phyloP scores from a whole-genome alignment of 2,113 vertebrate species.

The Lucifuga dentata region DNA sequence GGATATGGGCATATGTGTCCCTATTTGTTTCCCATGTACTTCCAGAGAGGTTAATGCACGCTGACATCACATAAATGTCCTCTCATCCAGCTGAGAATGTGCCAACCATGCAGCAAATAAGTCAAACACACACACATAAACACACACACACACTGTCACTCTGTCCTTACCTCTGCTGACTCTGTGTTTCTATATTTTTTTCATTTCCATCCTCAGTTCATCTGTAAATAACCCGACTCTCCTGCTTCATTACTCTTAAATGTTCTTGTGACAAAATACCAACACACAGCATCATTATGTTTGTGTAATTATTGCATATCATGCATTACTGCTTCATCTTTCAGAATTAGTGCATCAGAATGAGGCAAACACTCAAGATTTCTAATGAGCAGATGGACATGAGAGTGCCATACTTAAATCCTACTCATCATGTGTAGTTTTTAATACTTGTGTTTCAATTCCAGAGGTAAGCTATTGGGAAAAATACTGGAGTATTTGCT shows the following conservation, averaged over 20 bases:
- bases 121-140: slow-evolving; percentile 46
- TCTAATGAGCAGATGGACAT: too few species aligned
- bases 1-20: slow-evolving; percentile 72
- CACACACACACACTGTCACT: slow-evolving; percentile 14
- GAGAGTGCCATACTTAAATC: too few species aligned
- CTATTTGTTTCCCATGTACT: slow-evolving; percentile 72
- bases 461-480: too few species aligned
- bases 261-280: neutral
- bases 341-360: too few species aligned
- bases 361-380: too few species aligned
- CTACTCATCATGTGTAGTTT: too few species aligned
- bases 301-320: too few species aligned
- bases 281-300: neutral
- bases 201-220: neutral
- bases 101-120: slow-evolving; percentile 72
- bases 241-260: slow-evolving; percentile 18
- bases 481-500: too few species aligned
- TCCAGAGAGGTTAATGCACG: slow-evolving; percentile 75
- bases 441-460: too few species aligned
- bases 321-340: too few species aligned
- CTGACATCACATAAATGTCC: slow-evolving; percentile 80
- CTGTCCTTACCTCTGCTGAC: slow-evolving; percentile 25
- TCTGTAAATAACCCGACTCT: slow-evolving; percentile 27
- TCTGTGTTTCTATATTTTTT: slow-evolving; percentile 30
- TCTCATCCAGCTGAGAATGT: slow-evolving; percentile 76